These are phyloP conservation scores for Cynaeus angustus DNA, from an alignment of 2,888 invertebrate genomes.

Conservation along the genomic window DNA sequence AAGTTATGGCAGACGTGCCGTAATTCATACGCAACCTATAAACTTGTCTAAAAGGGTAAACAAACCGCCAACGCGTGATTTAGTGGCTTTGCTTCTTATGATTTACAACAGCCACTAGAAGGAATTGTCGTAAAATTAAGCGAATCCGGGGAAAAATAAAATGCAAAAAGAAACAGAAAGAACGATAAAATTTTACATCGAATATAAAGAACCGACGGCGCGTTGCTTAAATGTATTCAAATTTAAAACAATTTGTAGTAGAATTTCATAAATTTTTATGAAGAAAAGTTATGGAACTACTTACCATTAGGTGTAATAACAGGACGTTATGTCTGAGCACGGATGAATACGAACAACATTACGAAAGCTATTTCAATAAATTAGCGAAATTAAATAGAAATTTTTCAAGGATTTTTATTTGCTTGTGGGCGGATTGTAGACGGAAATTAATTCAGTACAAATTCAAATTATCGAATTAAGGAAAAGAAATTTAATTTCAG, in stretches of 20 bases:
- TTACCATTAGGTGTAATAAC: conserved; percentile 52
- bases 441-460: conserved; percentile 47
- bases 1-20: conserved; percentile 61
- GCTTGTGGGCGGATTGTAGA: conserved; percentile 45
- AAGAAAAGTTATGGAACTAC: conserved; percentile 43
- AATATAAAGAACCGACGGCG: conserved; percentile 36
- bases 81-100: conserved; percentile 53
- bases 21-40: conserved; percentile 64
- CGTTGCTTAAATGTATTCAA: conserved; percentile 46
- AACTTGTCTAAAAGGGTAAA: conserved; percentile 64
- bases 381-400: conserved; percentile 53
- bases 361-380: conserved; percentile 49
- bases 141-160: conserved; percentile 21
- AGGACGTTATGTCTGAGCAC: conserved; percentile 45
- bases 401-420: conserved; percentile 46
- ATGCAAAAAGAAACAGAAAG: conserved; percentile 11
- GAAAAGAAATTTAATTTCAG: conserved; percentile 3
- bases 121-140: conserved; percentile 46
- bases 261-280: conserved; percentile 51
- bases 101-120: conserved; percentile 48
- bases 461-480: conserved; percentile 37
- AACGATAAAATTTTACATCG: conserved; percentile 48
- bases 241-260: conserved; percentile 52
- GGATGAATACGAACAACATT: conserved; percentile 47
- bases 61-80: conserved; percentile 64